phyloP scores from a whole-genome alignment of 2,888 invertebrate genomes.

The Agrochola circellaris region DNA sequence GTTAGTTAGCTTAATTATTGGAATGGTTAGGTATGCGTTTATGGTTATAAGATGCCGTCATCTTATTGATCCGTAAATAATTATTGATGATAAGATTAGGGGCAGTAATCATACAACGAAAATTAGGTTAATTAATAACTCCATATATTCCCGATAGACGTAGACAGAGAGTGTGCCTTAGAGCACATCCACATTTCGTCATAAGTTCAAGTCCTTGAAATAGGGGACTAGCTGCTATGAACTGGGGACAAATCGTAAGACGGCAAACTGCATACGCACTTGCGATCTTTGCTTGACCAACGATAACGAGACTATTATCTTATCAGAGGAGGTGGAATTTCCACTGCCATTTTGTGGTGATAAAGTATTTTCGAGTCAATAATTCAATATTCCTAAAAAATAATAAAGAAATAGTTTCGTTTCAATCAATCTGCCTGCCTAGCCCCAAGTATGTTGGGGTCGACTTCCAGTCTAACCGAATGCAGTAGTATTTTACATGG shows the following conservation, averaged over 20 bases:
- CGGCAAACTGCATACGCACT: background rate
- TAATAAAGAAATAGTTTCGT: too few species aligned
- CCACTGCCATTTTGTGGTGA: background rate
- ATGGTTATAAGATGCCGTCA: too few species aligned
- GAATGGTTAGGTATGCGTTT: too few species aligned
- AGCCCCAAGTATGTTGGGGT: too few species aligned
- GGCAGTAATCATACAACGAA: background rate
- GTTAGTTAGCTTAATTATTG: too few species aligned
- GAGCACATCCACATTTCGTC: background rate
- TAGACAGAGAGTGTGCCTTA: background rate
- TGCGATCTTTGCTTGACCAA: background rate
- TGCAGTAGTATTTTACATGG: too few species aligned
- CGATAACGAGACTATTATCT: background rate
- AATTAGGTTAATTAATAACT: background rate
- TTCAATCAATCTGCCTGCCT: too few species aligned
- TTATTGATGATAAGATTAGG: background rate
- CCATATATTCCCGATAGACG: too few species aligned
- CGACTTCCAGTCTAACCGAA: too few species aligned
- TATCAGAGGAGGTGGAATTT: background rate
- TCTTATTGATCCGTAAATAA: background rate
- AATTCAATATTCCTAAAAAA: too few species aligned
- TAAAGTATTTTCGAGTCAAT: background rate
- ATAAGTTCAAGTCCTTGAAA: background rate
- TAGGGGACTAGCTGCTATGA: too few species aligned
- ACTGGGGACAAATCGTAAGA: background rate